Base-by-base conservation (phyloP, 1,140 invertebrate genomes). In the Drosophila arawakana region DNA sequence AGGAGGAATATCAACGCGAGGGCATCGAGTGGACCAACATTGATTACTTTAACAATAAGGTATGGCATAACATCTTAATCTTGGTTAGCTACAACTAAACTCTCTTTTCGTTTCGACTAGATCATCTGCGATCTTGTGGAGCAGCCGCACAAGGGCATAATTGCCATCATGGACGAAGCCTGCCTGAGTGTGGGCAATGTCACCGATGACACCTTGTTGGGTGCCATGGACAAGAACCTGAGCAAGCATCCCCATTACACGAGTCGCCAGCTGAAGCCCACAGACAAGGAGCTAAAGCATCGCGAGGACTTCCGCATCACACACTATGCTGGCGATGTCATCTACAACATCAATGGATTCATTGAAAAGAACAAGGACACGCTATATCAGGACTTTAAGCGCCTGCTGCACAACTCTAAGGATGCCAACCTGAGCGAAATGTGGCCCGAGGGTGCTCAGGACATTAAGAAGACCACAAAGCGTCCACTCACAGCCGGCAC, bases 341-440 rank as follows among this genome's bases (percentile, higher is more conserved):
- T 96, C 18, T 99, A 99, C 93, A 95, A 95, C 73, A 96, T 98
- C 39, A 94, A 95, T 39, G 97, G 97, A 10, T 99, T 99, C 92
- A 94, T 99, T 88, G 98, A 99, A 90, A 99, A 99, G 93, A 99
- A 99, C 92, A 98, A 96, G 93, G 98, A 99, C 92, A 97, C 97
- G 1, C 93, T 99, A 13, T 99, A 97, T 93, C 98, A 99, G 94
- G 98, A 99, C 93, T 97, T 99, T 80, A 99, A 99, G 93, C 94
- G 98, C 25, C 93, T 99, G 52, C 93, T 99, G 50, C 98, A 96
- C 93, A 96, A 95, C 73, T 97, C 97, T 46, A 94, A 93, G 15
- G 97, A 98, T 93, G 84, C 92, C 37, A 95, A 96, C 77, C 94
- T 99, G 13, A 95, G 95, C 61, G 93, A 94, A 50, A 99, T 99